phyloP scores from a whole-genome alignment of 1,140 invertebrate genomes.

The Drosophila melanogaster region Release_6_plus_ISO1_MT NC_004354.4:17728501-17729000 shows the following conservation, averaged over 20 bases:
- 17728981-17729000: slow-evolving; percentile 55
- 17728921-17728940: slow-evolving; percentile 7
- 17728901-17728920: slow-evolving; percentile 30
- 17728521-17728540: slow-evolving; percentile 74
- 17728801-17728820: slow-evolving; percentile 38
- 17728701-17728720: too few relatives aligned
- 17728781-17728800: background rate
- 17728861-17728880: slow-evolving; percentile 79
- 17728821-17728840: slow-evolving; percentile 29
- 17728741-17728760: too few relatives aligned
- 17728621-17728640: background rate
- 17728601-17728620: slow-evolving; percentile 7
- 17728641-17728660: background rate
- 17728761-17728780: background rate
- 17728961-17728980: slow-evolving; percentile 14
- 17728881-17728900: slow-evolving; percentile 74
- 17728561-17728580: slow-evolving; percentile 62
- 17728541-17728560: slow-evolving; percentile 32
- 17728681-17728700: too few relatives aligned
- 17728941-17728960: background rate
- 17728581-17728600: slow-evolving; percentile 48
- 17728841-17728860: slow-evolving; percentile 76
- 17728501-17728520: slow-evolving; percentile 82
- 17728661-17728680: background rate
- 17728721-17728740: too few relatives aligned